Percentiles rank a stretch among this genome's conserved stretches.
Evolutionary conservation across 2,113 vertebrate species (phyloP).

Genomic region (Chroicocephalus ridibundus): DNA sequence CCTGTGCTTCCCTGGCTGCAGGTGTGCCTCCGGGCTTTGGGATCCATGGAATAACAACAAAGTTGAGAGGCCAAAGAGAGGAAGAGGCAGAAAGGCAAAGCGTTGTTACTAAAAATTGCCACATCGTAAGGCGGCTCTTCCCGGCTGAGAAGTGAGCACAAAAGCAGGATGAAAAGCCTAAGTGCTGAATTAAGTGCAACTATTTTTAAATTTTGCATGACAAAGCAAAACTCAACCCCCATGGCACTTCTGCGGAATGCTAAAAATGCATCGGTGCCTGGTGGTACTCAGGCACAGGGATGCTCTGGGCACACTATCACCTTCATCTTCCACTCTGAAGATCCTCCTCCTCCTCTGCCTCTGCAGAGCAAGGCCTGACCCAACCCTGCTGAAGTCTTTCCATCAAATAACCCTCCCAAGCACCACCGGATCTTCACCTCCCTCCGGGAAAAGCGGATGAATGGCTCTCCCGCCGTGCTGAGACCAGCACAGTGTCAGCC

Average conservation of each 20-base stretch:
- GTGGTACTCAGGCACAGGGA: neutral
- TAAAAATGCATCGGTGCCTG: accelerated
- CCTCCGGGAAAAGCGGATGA: accelerated
- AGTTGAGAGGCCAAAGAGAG: neutral
- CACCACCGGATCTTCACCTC: neutral
- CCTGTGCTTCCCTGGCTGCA: accelerated
- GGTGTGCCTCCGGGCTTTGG: accelerated
- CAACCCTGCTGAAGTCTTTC: accelerated
- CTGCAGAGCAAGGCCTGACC: neutral
- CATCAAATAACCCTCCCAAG: neutral
- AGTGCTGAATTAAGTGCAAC: neutral
- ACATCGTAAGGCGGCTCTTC: accelerated
- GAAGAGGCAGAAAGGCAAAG: neutral
- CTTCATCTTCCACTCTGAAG: neutral
- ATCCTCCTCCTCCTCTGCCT: neutral
- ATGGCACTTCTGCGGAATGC: accelerated
- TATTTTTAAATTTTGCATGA: constrained; percentile 33
- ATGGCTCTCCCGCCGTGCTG: accelerated
- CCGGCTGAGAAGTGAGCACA: neutral
- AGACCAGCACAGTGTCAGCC: accelerated
- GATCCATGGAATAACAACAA: neutral
- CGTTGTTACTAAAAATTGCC: accelerated
- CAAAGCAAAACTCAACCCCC: neutral
- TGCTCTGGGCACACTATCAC: neutral
- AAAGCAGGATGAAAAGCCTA: neutral